Evolutionary conservation across 2,797 vertebrate species (phyloP).

Genomic region (Oceanodroma leucorhoa): DNA sequence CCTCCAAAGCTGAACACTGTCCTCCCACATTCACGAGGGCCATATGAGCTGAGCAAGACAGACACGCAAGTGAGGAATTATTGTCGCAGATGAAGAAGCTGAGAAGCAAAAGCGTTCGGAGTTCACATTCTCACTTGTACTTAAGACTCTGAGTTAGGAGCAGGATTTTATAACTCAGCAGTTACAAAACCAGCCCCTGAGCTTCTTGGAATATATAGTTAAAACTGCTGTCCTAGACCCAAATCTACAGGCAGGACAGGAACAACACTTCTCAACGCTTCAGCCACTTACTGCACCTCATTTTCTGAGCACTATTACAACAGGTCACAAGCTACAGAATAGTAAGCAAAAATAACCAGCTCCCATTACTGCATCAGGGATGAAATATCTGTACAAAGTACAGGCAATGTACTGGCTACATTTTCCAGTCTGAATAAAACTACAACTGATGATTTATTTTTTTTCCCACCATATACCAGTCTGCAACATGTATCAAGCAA

Average conservation of each 20-base stretch:
- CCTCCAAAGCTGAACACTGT: background rate
- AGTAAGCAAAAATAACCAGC: background rate
- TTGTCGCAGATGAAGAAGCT: background rate
- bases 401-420: background rate
- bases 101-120: background rate
- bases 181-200: background rate
- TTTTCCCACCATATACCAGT: background rate
- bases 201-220: background rate
- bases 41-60: slow-evolving; percentile 16
- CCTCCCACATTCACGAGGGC: background rate
- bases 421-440: background rate
- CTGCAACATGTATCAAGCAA: background rate
- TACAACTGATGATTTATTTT: background rate
- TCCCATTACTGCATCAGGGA: background rate
- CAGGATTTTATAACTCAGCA: background rate
- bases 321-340: background rate
- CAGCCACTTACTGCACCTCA: background rate
- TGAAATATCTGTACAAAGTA: background rate
- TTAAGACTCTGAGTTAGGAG: background rate
- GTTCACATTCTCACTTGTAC: background rate
- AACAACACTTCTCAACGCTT: background rate
- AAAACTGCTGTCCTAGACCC: background rate
- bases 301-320: background rate
- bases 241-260: background rate
- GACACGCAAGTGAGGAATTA: background rate